Percentiles rank a stretch among this genome's conserved stretches.
phyloP scores from a whole-genome alignment of 64 coral and sea anemone species.

The Stylophora pistillata region DNA sequence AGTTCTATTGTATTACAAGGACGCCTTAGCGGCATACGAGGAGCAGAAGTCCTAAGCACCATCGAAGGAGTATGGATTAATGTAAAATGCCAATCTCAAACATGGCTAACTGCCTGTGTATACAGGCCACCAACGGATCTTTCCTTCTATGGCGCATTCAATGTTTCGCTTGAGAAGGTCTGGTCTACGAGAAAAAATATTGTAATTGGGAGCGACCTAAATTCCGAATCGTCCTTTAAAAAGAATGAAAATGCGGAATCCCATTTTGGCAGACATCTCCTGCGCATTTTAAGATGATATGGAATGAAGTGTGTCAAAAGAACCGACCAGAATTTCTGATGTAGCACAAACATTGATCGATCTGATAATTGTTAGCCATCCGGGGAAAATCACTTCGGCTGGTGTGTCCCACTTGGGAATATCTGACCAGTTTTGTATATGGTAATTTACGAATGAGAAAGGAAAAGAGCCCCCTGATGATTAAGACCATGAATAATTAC shows the following conservation, averaged over 20 bases:
- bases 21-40: not conserved
- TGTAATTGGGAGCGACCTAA: not conserved
- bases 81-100: constrained; percentile 2
- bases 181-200: constrained; percentile 17
- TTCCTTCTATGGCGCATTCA: not conserved
- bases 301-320: constrained; percentile 2
- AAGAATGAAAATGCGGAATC: no score
- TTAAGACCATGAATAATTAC: constrained; percentile 33
- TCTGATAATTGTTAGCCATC: not conserved
- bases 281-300: not conserved
- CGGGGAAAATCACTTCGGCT: not conserved
- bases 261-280: no score
- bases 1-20: constrained; percentile 8
- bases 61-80: constrained; percentile 10
- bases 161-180: constrained; percentile 8
- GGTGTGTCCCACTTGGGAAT: not conserved
- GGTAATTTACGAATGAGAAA: not conserved
- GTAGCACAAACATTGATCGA: constrained; percentile 1
- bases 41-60: not conserved
- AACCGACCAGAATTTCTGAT: constrained; percentile 21
- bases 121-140: not conserved
- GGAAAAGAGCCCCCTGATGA: not conserved
- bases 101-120: not conserved
- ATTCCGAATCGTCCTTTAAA: no score
- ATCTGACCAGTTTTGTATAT: not conserved